A percentile compares a stretch with the other conserved stretches of the same genome.
Conservation (phyloP, 1,140 invertebrate species). For the Colletes latitarsis region DNA sequence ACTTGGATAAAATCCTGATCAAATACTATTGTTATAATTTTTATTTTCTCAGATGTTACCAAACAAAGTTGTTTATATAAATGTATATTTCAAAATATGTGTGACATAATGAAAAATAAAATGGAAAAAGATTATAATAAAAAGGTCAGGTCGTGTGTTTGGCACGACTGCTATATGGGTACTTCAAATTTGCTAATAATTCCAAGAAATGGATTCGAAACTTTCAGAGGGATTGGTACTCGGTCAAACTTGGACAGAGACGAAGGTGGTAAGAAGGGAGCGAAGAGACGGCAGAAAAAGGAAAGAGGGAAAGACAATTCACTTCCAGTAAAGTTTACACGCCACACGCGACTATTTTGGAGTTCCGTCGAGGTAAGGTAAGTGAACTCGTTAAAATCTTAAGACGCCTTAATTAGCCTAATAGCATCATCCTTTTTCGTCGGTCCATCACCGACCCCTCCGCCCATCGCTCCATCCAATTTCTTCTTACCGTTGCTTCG, state of each 20-base stretch:
- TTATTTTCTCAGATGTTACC: too few relatives aligned
- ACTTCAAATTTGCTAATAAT: not conserved
- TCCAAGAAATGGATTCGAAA: not conserved
- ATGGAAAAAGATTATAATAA: too few relatives aligned
- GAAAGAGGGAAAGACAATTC: not conserved
- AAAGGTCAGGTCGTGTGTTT: too few relatives aligned
- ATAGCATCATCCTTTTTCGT: conserved; percentile 67
- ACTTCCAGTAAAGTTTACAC: conserved; percentile 35
- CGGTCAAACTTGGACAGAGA: not conserved
- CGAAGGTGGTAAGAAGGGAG: not conserved
- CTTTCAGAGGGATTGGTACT: not conserved
- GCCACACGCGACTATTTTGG: conserved; percentile 33
- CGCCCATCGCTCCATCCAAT: conserved; percentile 56
- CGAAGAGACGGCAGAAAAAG: too few relatives aligned
- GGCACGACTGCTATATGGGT: too few relatives aligned
- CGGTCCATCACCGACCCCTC: conserved; percentile 48
- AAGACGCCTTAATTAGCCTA: conserved; percentile 69
- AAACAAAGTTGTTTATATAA: too few relatives aligned
- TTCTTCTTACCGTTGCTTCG: conserved; percentile 52
- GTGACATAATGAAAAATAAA: too few relatives aligned
- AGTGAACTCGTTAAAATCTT: conserved; percentile 69
- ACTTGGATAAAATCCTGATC: too few relatives aligned
- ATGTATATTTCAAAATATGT: too few relatives aligned
- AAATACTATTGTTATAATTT: too few relatives aligned
- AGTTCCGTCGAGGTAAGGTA: conserved; percentile 24